phyloP scores from a whole-genome alignment of 2,888 invertebrate genomes.

The Ischnus inquisitorius region DNA sequence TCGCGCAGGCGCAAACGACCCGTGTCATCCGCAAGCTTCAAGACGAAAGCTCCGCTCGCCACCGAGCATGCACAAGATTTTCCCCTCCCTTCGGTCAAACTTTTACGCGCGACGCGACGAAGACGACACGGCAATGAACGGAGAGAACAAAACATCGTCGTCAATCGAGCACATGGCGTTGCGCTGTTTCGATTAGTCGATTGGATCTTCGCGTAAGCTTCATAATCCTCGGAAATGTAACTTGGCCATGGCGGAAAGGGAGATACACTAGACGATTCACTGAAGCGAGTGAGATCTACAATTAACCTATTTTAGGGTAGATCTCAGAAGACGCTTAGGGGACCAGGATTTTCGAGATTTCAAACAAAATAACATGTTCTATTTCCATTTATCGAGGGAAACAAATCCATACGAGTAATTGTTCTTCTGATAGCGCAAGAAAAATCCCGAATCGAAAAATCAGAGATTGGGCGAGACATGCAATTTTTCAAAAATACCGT shows the following conservation, averaged over 20 bases:
- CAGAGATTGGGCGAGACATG: too few relatives aligned
- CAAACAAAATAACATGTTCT: too few relatives aligned
- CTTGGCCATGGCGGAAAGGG: background rate
- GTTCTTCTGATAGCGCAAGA: too few relatives aligned
- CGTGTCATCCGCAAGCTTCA: slow-evolving; percentile 66
- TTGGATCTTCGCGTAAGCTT: slow-evolving; percentile 12
- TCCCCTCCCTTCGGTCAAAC: slow-evolving; percentile 26
- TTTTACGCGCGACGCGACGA: background rate
- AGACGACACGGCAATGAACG: background rate
- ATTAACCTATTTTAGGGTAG: background rate
- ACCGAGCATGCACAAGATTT: slow-evolving; percentile 36
- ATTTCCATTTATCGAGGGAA: too few relatives aligned
- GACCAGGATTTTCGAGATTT: background rate
- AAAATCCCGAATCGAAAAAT: too few relatives aligned
- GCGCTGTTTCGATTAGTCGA: background rate
- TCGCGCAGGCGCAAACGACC: slow-evolving; percentile 59
- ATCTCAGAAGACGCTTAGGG: background rate
- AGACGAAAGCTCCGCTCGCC: slow-evolving; percentile 57
- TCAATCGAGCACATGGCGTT: background rate
- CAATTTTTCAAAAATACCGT: too few relatives aligned
- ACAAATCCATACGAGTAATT: too few relatives aligned
- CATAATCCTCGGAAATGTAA: slow-evolving; percentile 26
- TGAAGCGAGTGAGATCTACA: background rate
- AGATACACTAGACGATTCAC: slow-evolving; percentile 14
- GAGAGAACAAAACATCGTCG: background rate